Evolutionary conservation across 2,113 vertebrate genomes (phyloP).

Genomic region (Trochalopteron elliotii): DNA sequence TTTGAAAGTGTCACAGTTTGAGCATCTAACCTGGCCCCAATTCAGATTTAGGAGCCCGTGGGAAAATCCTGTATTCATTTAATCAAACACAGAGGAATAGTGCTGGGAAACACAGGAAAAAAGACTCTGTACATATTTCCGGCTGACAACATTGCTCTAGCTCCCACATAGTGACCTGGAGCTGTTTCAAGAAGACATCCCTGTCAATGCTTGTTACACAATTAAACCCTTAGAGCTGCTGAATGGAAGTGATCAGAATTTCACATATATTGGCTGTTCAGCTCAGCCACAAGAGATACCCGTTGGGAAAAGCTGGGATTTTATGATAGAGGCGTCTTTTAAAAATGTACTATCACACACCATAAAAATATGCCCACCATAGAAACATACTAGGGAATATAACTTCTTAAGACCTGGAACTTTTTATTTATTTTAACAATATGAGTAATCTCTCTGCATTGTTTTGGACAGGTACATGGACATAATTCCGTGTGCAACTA

Average conservation of each 20-base stretch:
- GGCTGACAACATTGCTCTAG: not conserved
- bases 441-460: not conserved
- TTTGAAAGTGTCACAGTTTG: not conserved
- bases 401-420: not conserved
- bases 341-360: not conserved
- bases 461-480: not conserved
- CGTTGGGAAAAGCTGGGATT: not conserved
- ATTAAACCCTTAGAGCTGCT: not conserved
- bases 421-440: not conserved
- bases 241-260: not conserved
- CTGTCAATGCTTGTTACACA: not conserved
- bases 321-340: not conserved
- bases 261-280: not conserved
- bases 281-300: not conserved
- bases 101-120: not conserved
- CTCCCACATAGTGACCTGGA: not conserved
- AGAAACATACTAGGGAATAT: not conserved
- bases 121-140: not conserved
- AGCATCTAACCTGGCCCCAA: slow-evolving; percentile 2
- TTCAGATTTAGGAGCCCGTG: not conserved
- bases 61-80: not conserved
- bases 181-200: not conserved
- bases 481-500: not conserved
- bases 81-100: not conserved
- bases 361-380: not conserved